phyloP scores from a whole-genome alignment of 1,140 invertebrate species.

The Dreissena rostriformis region DNA sequence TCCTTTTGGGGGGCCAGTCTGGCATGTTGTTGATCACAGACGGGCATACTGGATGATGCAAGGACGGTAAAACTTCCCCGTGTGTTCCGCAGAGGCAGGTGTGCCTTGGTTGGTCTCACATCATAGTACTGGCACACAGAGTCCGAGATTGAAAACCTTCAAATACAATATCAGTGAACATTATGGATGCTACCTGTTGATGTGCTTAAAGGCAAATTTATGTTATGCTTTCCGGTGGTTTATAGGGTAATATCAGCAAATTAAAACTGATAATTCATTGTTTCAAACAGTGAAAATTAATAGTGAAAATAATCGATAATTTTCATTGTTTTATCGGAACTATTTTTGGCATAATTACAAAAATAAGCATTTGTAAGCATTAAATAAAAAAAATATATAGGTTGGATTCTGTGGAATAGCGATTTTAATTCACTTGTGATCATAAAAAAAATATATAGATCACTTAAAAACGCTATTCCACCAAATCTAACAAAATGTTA shows the following conservation, averaged over 20 bases:
- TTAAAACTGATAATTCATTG: too few species aligned
- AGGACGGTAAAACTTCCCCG: conserved; percentile 16
- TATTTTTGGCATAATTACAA: too few species aligned
- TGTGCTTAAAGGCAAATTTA: background rate
- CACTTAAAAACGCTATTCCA: too few species aligned
- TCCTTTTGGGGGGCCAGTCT: conserved; percentile 9
- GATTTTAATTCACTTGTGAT: too few species aligned
- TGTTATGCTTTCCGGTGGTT: background rate
- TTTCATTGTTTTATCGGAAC: background rate
- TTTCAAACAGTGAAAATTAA: background rate
- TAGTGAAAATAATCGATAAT: background rate
- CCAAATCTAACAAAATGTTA: too few species aligned
- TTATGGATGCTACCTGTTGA: background rate
- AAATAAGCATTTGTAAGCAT: too few species aligned
- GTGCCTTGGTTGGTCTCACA: conserved; percentile 27
- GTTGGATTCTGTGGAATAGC: too few species aligned
- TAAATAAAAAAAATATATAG: too few species aligned
- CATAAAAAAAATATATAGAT: too few species aligned
- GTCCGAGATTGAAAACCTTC: conserved; percentile 48
- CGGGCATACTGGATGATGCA: conserved; percentile 46
- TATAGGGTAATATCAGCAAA: background rate
- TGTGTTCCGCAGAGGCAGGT: conserved; percentile 23
- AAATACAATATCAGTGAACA: background rate
- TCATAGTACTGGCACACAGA: conserved; percentile 19
- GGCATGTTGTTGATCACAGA: conserved; percentile 34